phyloP scores from a whole-genome alignment of 2,113 vertebrate species.

The Mellivora capensis region DNA sequence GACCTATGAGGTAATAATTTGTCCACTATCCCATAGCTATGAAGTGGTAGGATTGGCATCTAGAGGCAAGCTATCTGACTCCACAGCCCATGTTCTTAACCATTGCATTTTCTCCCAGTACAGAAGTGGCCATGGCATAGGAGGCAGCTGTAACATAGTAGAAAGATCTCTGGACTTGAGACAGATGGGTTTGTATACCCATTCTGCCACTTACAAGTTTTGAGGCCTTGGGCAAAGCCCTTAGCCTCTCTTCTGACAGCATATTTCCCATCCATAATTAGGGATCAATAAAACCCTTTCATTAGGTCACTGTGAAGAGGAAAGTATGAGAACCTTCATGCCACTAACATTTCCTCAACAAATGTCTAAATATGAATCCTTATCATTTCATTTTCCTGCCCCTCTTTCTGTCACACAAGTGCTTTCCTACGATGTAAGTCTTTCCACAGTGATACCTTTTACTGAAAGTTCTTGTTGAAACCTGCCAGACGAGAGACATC shows the following conservation, averaged over 20 bases:
- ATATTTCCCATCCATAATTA: neutral
- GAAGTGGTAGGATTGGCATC: neutral
- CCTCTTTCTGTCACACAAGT: neutral
- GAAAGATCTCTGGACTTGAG: neutral
- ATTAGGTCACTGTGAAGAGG: neutral
- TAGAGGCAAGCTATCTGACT: neutral
- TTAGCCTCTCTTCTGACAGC: neutral
- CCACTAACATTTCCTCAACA: neutral
- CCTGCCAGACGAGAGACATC: neutral
- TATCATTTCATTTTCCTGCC: neutral
- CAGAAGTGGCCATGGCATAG: neutral
- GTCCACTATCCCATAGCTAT: neutral
- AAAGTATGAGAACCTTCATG: neutral
- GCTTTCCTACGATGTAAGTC: neutral
- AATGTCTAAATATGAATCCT: neutral
- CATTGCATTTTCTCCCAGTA: neutral
- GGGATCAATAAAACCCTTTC: neutral
- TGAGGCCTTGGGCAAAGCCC: neutral
- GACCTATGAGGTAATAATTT: neutral
- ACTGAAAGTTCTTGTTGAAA: neutral
- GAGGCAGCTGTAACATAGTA: neutral
- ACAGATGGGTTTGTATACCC: neutral
- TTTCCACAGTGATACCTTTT: neutral
- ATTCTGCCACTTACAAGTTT: neutral
- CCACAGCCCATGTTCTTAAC: neutral